Evolutionary conservation across 2,888 invertebrate genomes (phyloP), one percentile per base, ranked within the genome.

Genomic region (Cerastis leucographa): DNA sequence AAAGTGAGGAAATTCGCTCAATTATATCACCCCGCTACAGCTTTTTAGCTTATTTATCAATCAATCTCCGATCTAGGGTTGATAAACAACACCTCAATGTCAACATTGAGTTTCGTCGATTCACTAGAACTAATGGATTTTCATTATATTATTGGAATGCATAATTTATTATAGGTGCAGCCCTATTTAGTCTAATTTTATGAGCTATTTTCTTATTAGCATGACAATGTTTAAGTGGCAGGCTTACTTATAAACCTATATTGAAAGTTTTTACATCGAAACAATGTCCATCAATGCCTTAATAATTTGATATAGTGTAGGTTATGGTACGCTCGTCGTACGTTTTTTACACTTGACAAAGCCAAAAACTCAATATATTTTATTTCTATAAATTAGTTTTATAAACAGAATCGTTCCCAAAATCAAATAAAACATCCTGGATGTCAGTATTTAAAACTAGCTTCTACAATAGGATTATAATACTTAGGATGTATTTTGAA

Each of bases 41-140:
- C 95, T 95, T 96, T 96, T 96, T 95, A 94, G 94, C 94, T 94
- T 94, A 93, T 94, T 96, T 96, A 96, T 95, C 95, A 95, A 95
- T 95, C 95, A 95, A 96, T 96, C 95, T 96, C 90, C 90, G 95
- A 96, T 96, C 91, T 87, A 76, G 91, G 90, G 88, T 88, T 89
- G 95, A 95, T 96, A 95, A 92, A 90, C 89, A 91, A 89, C 91
- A 92, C 92, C 90, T 91, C 91, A 92, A 89, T 92, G 90, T 92
- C 92, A 92, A 93, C 91, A 92, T 84, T 86, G 84, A 85, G 78
- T 85, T 86, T 78, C 87, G 90, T 89, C 90, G 79, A 92, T 90
- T 93, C 93, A 93, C 88, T 90, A 84, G 82, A 91, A 89, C 92
- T 95, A 94, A 94, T 94, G 92, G 90, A 88, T 87, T 85, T 85